A percentile compares a stretch with the other conserved stretches of the same genome.
phyloP scores from a whole-genome alignment of 2,113 vertebrate genomes.

The Okapia johnstoni region DNA sequence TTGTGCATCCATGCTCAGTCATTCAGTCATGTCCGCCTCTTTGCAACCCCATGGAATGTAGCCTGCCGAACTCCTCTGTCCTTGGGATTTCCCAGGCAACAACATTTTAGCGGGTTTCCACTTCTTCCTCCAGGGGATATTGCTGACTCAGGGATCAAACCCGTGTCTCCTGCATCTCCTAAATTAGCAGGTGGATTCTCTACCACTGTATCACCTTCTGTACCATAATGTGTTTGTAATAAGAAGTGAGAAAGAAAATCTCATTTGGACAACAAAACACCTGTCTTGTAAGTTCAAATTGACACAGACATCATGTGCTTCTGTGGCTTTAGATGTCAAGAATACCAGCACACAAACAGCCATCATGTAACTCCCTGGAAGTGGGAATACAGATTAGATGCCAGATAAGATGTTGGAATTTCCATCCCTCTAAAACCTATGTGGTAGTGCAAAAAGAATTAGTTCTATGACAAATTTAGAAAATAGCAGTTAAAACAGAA shows the following conservation, averaged over 20 bases:
- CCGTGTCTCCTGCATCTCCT: background rate
- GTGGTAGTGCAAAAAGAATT: background rate
- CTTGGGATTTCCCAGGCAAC: background rate
- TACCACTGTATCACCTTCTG: background rate
- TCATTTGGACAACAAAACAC: background rate
- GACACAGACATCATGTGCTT: fast-evolving
- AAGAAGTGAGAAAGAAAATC: background rate
- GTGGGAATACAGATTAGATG: background rate
- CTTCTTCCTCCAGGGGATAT: background rate
- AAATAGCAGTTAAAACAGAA: background rate
- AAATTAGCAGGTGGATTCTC: background rate
- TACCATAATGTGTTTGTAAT: background rate
- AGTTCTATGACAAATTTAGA: background rate
- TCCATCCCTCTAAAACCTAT: background rate
- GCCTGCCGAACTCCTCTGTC: background rate
- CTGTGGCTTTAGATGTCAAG: background rate
- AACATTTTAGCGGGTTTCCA: background rate
- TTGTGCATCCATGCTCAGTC: background rate
- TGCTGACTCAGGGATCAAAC: background rate
- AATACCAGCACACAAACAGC: fast-evolving
- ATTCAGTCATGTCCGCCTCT: background rate
- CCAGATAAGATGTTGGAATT: background rate
- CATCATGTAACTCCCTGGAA: fast-evolving
- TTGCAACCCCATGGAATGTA: background rate
- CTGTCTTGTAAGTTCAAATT: fast-evolving